Evolutionary conservation across 1,140 invertebrate genomes (phyloP), one percentile per base, ranked within the genome.

Genomic region (Geopemphigus sp.): DNA sequence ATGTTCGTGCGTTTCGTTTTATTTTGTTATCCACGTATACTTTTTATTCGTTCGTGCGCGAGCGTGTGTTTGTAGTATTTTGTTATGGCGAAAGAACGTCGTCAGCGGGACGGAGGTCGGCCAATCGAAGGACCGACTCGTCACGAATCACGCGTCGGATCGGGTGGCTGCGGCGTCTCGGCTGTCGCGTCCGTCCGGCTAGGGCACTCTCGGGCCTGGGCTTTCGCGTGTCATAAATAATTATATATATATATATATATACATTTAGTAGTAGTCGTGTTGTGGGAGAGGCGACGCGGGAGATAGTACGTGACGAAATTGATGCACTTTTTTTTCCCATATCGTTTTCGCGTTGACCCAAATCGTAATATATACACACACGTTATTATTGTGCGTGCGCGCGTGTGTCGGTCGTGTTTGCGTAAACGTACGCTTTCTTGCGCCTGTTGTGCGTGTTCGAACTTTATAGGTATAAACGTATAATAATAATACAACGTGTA

Each of bases 261-360:
- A n/a, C n/a, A n/a, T n/a, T n/a, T n/a, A n/a, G n/a, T n/a, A n/a
- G n/a, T n/a, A 12, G 39, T 47, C 39, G 66, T 68, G 66, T n/a
- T n/a, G n/a, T 50, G 66, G 22, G 39, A 24, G 66, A 68, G 45
- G 39, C n/a, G 32, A 39, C 32, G 32, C 32, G 8, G 29, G 66
- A 68, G 66, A 68, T 68, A 50, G 66, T 47, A 15, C 26, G 66
- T 68, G 66, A 50, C 22, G 66, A 68, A 68, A 68, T 68, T 50
- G 39, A 68, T 50, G 66, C 39, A 68, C 22, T 68, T 68, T 68
- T 57, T 57, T 68, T 68, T 68, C 66, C 66, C 39, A 68, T 50
- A 68, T 68, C 45, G 66, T 68, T 68, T 68, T 68, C 22, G 66
- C 47, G 45, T 26, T 68, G 66, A 68, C 66, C 66, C 22, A 68